Evolutionary conservation across 2,797 vertebrate genomes (phyloP).

Genomic region (Alauda arvensis): DNA sequence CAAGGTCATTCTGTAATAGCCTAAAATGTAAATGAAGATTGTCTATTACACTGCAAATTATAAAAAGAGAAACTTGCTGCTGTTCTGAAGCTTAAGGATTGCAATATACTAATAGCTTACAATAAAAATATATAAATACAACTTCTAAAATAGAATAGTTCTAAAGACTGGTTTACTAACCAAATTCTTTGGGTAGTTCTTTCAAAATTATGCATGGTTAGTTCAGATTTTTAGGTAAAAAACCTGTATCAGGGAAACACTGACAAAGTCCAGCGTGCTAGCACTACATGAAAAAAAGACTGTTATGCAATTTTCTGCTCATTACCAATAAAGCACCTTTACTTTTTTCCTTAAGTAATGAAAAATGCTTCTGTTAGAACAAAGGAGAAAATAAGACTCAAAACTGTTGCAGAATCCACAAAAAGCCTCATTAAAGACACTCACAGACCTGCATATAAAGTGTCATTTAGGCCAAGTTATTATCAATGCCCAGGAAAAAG

Average conservation of each 20-base stretch:
- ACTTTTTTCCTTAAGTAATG: not conserved
- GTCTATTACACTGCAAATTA: not conserved
- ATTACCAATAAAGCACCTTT: not conserved
- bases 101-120: not conserved
- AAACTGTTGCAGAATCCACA: not conserved
- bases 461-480: not conserved
- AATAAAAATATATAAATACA: not conserved
- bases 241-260: not conserved
- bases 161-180: not conserved
- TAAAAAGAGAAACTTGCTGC: not conserved
- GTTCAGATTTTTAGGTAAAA: not conserved
- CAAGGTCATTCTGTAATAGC: slow-evolving; percentile 31
- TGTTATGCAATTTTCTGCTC: not conserved
- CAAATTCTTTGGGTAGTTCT: not conserved
- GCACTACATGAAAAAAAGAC: not conserved
- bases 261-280: not conserved
- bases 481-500: not conserved
- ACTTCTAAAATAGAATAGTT: not conserved
- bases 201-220: not conserved
- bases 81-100: not conserved
- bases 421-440: not conserved
- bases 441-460: not conserved
- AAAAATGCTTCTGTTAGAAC: not conserved
- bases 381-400: not conserved
- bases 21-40: slow-evolving; percentile 57